Percentiles rank a stretch among this genome's conserved stretches.
These are phyloP conservation scores for Spinus pinus DNA, from an alignment of 2,797 vertebrate genomes.

Conservation along the genomic window DNA sequence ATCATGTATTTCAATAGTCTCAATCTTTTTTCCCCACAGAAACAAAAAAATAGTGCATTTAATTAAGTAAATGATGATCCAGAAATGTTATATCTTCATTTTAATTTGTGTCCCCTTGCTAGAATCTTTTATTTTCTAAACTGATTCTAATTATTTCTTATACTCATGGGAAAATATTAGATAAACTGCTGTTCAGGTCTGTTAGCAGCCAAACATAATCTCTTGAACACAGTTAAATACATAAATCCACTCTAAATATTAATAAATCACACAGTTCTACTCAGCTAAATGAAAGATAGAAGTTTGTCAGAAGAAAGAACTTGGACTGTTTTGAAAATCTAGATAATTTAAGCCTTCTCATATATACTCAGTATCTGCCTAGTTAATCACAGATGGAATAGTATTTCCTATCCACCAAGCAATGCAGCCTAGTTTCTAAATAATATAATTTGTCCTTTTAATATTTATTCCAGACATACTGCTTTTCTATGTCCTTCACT, in stretches of 20 bases:
- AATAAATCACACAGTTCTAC: not conserved
- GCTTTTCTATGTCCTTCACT: not conserved
- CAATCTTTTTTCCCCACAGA: not conserved
- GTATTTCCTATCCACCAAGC: not conserved
- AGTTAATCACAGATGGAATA: not conserved
- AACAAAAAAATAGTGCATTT: not conserved
- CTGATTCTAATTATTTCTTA: not conserved
- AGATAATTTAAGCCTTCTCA: not conserved
- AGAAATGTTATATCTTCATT: not conserved
- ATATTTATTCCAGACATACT: not conserved
- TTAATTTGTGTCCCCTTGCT: not conserved
- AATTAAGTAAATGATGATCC: slow-evolving; percentile 1
- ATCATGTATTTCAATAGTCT: not conserved
- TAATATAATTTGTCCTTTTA: not conserved
- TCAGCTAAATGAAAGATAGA: not conserved
- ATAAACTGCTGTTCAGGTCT: not conserved
- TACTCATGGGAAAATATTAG: not conserved
- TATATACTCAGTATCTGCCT: not conserved
- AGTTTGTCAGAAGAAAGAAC: not conserved
- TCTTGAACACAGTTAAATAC: not conserved
- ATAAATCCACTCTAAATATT: not conserved
- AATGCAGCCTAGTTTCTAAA: not conserved
- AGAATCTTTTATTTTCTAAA: not conserved
- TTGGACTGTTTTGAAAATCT: not conserved
- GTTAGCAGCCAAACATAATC: not conserved